These are phyloP conservation scores for Chrysocyon brachyurus DNA, from an alignment of 2,797 vertebrate species.

Conservation along the genomic window DNA sequence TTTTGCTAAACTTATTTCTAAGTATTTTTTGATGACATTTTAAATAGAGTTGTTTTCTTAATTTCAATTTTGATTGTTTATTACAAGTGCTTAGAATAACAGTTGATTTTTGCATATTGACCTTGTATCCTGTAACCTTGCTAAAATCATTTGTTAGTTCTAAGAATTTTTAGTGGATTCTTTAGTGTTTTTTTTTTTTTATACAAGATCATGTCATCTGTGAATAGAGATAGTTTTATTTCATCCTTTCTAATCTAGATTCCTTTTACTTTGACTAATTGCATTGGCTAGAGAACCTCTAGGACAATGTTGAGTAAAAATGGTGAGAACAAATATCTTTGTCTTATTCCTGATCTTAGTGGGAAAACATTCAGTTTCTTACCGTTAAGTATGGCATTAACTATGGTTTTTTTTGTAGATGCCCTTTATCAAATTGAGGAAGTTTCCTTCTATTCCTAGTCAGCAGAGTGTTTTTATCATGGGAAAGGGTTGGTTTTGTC, in stretches of 20 bases:
- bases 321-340: not conserved
- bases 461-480: slow-evolving; percentile 10
- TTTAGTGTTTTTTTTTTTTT: not conserved
- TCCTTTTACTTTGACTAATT: slow-evolving; percentile 25
- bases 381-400: not conserved
- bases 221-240: not conserved
- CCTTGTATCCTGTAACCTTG: not conserved
- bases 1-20: not conserved
- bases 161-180: not conserved
- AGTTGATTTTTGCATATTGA: slow-evolving; percentile 42
- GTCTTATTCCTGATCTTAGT: not conserved
- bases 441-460: not conserved
- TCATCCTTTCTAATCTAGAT: slow-evolving; percentile 33
- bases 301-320: slow-evolving; percentile 18
- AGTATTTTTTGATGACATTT: not conserved
- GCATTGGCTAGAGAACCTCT: not conserved
- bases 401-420: not conserved
- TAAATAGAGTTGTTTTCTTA: slow-evolving; percentile 53
- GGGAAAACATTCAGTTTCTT: not conserved
- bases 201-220: not conserved
- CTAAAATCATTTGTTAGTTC: slow-evolving; percentile 23
- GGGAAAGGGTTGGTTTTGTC: not conserved
- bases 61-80: slow-evolving; percentile 3
- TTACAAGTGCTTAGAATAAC: not conserved
- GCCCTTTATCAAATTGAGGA: not conserved